A percentile compares a stretch with the other conserved stretches of the same genome.
Conservation (phyloP, 2,797 vertebrate species). For the Masticophis lateralis region DNA sequence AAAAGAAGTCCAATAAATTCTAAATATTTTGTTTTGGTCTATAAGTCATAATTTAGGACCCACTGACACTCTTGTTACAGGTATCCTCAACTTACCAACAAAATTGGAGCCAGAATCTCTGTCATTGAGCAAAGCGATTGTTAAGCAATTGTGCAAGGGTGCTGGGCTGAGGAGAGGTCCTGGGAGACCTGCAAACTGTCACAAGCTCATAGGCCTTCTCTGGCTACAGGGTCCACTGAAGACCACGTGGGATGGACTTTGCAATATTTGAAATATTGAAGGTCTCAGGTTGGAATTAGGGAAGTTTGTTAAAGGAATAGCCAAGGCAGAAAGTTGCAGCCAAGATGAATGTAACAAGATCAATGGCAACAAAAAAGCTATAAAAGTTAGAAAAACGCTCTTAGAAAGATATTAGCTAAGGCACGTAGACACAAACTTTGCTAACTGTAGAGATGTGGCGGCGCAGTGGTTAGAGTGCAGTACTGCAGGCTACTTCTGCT, state of each 20-base stretch:
- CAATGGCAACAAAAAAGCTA: too few relatives aligned
- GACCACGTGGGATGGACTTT: background rate
- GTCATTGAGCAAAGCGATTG: background rate
- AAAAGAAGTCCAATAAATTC: background rate
- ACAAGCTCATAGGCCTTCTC: background rate
- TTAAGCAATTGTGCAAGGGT: background rate
- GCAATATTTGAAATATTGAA: background rate
- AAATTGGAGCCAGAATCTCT: background rate
- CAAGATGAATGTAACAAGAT: too few relatives aligned
- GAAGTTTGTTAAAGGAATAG: too few relatives aligned
- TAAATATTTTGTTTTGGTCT: background rate
- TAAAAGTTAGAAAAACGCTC: too few relatives aligned
- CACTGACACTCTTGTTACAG: background rate
- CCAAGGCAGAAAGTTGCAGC: too few relatives aligned
- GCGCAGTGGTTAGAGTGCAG: too few relatives aligned
- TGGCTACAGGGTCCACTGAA: background rate
- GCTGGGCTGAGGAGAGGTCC: too few relatives aligned
- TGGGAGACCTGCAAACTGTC: background rate
- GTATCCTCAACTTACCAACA: background rate
- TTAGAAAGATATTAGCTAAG: too few relatives aligned
- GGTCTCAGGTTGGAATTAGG: too few relatives aligned
- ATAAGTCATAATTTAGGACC: background rate
- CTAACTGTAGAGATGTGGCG: too few relatives aligned
- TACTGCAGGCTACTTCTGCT: too few relatives aligned
- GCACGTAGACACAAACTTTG: too few relatives aligned